Evolutionary conservation across 2,888 invertebrate species (phyloP), one percentile per base, ranked within the genome.

Genomic region (Tethea ocularis): DNA sequence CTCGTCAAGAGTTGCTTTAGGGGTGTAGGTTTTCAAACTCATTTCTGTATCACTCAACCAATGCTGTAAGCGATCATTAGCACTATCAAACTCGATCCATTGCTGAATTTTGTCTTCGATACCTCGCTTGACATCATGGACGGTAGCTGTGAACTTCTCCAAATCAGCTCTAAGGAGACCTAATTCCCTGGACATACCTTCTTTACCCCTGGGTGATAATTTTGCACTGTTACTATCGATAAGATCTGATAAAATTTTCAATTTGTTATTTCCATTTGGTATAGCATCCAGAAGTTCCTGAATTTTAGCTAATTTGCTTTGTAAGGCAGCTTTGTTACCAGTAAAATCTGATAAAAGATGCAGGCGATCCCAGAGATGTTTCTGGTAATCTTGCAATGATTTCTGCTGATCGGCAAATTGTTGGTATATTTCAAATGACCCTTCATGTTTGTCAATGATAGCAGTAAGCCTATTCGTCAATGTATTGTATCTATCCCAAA

Each of bases 51-150:
- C 98, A 55, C 95, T 95, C 60, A 99, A 87, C 97, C 98, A 98
- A 55, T 94, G 94, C 59, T 97, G 94, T 55, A 99, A 93, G 52
- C 96, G 94, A 71, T 98, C 97, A 72, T 97, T 94, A 0, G 97
- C 96, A 66, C 95, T 95, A 80, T 99, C 98, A 82, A 98, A 99
- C 72, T 98, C 97, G 65, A 95, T 95, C 98, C 98, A 98, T 86
- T 98, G 97, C 69, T 96, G 96, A 66, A 98, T 94, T 69, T 97
- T 95, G 69, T 97, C 97, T 84, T 98, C 97, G 36, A 98, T 93
- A 23, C 95, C 95, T 63, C 96, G 95, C 73, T 95, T 95, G 0
- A 97, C 96, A 76, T 98, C 98, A 69, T 94, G 95, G 36, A 97
- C 92, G 0, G 96, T 95, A 0, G 95, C 94, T 2, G 95, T 94